phyloP scores from a whole-genome alignment of 2,797 vertebrate genomes.

The Champsocephalus gunnari region DNA sequence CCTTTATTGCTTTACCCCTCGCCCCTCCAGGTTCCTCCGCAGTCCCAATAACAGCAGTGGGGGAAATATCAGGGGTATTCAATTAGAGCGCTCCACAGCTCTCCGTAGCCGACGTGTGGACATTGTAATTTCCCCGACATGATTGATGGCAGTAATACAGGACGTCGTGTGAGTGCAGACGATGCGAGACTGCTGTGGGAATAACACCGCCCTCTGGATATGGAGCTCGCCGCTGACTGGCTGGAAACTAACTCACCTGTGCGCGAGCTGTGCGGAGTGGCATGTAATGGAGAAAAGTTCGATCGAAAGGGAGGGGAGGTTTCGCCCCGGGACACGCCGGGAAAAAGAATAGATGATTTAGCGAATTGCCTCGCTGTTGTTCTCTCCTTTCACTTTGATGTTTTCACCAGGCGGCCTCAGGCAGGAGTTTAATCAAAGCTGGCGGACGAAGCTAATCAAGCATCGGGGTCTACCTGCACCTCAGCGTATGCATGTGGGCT shows the following conservation, averaged over 20 bases:
- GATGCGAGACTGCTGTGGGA: slow-evolving; percentile 72
- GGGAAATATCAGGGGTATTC: slow-evolving; percentile 80
- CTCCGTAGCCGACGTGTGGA: slow-evolving; percentile 83
- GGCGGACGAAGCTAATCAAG: slow-evolving; percentile 66
- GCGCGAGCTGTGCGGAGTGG: slow-evolving; percentile 59
- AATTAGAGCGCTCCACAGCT: slow-evolving; percentile 79
- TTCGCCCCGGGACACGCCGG: slow-evolving; percentile 39
- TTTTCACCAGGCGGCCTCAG: slow-evolving; percentile 47
- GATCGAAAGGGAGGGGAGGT: not conserved
- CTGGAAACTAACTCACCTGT: slow-evolving; percentile 64
- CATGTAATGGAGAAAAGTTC: slow-evolving; percentile 69
- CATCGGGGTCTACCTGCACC: slow-evolving; percentile 44
- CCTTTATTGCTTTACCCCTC: slow-evolving; percentile 64
- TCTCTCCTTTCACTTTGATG: slow-evolving; percentile 48
- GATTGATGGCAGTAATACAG: slow-evolving; percentile 87
- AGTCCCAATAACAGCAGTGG: slow-evolving; percentile 63
- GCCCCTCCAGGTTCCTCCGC: slow-evolving; percentile 65
- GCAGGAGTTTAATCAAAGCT: slow-evolving; percentile 71
- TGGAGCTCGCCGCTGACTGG: slow-evolving; percentile 68
- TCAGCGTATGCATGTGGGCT: not conserved
- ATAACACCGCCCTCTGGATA: slow-evolving; percentile 73
- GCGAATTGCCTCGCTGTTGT: slow-evolving; percentile 39
- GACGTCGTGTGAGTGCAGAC: slow-evolving; percentile 76
- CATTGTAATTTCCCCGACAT: slow-evolving; percentile 87
- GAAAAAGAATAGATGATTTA: slow-evolving; percentile 52